A percentile compares a stretch with the other conserved stretches of the same genome.
Evolutionary conservation across 2,113 vertebrate species (phyloP).

Genomic region (Psilopsiagon aurifrons): DNA sequence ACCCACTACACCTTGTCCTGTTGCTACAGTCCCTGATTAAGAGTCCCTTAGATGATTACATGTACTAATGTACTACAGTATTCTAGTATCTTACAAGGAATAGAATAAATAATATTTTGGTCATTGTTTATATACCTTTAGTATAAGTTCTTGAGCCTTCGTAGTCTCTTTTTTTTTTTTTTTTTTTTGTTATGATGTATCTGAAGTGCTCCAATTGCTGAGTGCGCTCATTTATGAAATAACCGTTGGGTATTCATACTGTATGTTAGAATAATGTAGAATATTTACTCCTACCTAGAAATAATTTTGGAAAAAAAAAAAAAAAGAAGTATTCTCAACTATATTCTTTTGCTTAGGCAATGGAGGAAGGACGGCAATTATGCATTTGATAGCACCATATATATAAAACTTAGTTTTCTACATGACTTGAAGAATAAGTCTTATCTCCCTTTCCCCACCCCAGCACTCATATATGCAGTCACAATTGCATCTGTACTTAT

Average conservation of each 20-base stretch:
- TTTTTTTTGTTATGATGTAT: not conserved
- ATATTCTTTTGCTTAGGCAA: not conserved
- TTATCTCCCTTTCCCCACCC: not conserved
- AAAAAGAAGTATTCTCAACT: not conserved
- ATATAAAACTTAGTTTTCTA: not conserved
- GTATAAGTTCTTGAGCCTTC: not conserved
- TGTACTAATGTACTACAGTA: not conserved
- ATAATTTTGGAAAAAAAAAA: not conserved
- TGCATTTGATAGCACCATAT: not conserved
- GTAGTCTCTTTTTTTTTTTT: accelerated
- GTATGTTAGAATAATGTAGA: not conserved
- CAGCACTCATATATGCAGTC: not conserved
- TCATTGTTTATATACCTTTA: not conserved
- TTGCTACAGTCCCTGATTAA: not conserved
- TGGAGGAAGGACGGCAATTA: not conserved
- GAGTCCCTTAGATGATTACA: not conserved
- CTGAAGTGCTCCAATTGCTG: not conserved
- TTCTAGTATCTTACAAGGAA: not conserved
- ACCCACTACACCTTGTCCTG: not conserved
- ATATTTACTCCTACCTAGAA: not conserved
- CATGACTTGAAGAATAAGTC: not conserved
- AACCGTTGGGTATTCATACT: not conserved
- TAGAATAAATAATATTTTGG: not conserved
- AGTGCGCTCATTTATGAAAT: not conserved
- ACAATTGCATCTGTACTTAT: not conserved